Evolutionary conservation across 1,140 invertebrate species (phyloP).

Genomic region (Drosophila ogumai): DNA sequence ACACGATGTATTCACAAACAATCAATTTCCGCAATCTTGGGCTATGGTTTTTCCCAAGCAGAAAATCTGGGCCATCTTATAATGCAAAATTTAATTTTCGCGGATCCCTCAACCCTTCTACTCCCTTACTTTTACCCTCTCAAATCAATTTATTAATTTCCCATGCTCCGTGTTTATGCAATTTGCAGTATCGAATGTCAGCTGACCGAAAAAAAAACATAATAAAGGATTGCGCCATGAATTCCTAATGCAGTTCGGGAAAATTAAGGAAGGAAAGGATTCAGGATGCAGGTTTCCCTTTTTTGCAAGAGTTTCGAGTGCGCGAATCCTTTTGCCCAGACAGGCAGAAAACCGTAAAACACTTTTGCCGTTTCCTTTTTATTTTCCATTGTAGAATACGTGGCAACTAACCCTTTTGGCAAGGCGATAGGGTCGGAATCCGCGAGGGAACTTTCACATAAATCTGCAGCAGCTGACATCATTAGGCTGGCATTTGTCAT

Average conservation of each 20-base stretch:
- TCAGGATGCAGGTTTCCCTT: conserved; percentile 40
- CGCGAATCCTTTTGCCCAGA: conserved; percentile 65
- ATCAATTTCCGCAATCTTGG: conserved; percentile 31
- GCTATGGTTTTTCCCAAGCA: conserved; percentile 44
- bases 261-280: conserved; percentile 56
- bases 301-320: conserved; percentile 35
- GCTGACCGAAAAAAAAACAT: conserved; percentile 48
- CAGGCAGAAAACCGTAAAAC: conserved; percentile 76
- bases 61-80: conserved; percentile 18
- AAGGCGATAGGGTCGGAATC: conserved; percentile 12
- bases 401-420: conserved; percentile 57
- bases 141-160: conserved; percentile 75
- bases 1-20: conserved; percentile 3
- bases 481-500: conserved; percentile 76
- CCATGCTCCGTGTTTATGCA: conserved; percentile 75
- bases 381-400: conserved; percentile 28
- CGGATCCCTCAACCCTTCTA: conserved; percentile 57
- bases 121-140: not conserved
- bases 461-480: conserved; percentile 76
- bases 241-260: conserved; percentile 21
- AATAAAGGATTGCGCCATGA: conserved; percentile 58
- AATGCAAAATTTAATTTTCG: conserved; percentile 49
- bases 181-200: conserved; percentile 78
- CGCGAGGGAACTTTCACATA: conserved; percentile 64
- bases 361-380: conserved; percentile 47